Conservation (phyloP, 2,797 vertebrate species). For the Sphenopsis melanotis region DNA sequence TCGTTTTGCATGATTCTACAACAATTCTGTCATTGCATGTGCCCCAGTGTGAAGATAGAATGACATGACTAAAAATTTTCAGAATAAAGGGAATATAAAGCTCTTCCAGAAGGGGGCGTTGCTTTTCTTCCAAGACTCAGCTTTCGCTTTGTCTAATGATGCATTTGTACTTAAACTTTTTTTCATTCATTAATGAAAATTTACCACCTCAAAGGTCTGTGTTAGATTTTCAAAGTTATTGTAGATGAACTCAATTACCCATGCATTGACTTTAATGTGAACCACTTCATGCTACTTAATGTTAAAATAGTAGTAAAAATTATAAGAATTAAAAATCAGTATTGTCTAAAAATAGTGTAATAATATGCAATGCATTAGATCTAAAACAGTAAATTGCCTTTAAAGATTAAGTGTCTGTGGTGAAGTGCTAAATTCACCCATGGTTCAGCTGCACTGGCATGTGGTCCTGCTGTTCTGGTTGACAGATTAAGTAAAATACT, state of each 20-base stretch:
- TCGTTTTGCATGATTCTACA: neutral
- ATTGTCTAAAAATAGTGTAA: neutral
- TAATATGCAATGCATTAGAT: neutral
- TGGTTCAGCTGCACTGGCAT: neutral
- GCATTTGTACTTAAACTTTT: neutral
- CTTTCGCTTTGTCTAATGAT: neutral
- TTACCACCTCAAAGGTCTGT: neutral
- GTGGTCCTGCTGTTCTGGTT: neutral
- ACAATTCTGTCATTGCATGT: neutral
- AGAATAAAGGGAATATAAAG: neutral
- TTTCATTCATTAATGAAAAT: slow-evolving; percentile 9
- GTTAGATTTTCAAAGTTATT: neutral
- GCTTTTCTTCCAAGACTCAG: neutral
- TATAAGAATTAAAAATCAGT: neutral
- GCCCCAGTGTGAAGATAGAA: neutral
- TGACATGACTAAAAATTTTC: rapidly evolving
- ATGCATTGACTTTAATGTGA: slow-evolving; percentile 16
- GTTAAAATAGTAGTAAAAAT: slow-evolving; percentile 20
- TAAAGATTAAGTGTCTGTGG: slow-evolving; percentile 10
- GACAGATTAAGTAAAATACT: neutral
- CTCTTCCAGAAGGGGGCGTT: neutral
- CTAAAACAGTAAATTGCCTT: slow-evolving; percentile 16
- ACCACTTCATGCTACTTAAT: neutral
- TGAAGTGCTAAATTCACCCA: neutral
- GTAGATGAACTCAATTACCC: slow-evolving; percentile 12